Evolutionary conservation across 2,888 invertebrate genomes (phyloP), one percentile per base, ranked within the genome.

Genomic region (Drosophila limbata): DNA sequence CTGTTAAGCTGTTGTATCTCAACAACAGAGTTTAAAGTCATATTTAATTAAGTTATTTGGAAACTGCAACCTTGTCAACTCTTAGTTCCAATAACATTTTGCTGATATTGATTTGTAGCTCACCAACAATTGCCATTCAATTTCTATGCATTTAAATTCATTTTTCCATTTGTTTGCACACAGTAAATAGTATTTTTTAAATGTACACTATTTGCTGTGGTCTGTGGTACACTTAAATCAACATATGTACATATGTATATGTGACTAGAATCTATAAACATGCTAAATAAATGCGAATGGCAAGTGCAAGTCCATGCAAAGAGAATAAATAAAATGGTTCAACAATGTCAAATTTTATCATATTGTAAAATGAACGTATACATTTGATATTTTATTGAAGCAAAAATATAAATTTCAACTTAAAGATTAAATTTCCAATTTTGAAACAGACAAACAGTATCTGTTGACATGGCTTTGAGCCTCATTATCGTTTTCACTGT

Each of bases 221-320:
- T 40, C 35, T 19, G 9, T 35, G 33, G 50, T 2, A 51, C 33
- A 13, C 33, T 42, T 0, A 33, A 55, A 33, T 55, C 55, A 8
- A 1, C 28, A 28, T 25, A 25, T 25, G 21, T 33, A 1, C 28
- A 28, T 25, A 25, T 25, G 21, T 33, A 10, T n/a, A 19, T 55
- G 33, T 21, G 55, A 17, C 31, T 55, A 6, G 10, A 44, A 42
- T 44, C n/a, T 10, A 44, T 45, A 57, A 35, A 45, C 33, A 39
- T 19, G 35, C 11, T 28, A 53, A 40, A 53, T 40, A 40, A 40
- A 52, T 52, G 19, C 53, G n/a, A 53, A 53, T 40, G 10, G 37
- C 51, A 39, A 52, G 17, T 39, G 28, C 6, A 53, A 55, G 31
- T 55, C n/a, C 42, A 55, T 31, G n/a, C 19, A 44, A 10, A 37